Percentiles rank a stretch among this genome's conserved stretches.
Evolutionary conservation across 2,888 invertebrate species (phyloP).

Genomic region (Pedicia rivosa): DNA sequence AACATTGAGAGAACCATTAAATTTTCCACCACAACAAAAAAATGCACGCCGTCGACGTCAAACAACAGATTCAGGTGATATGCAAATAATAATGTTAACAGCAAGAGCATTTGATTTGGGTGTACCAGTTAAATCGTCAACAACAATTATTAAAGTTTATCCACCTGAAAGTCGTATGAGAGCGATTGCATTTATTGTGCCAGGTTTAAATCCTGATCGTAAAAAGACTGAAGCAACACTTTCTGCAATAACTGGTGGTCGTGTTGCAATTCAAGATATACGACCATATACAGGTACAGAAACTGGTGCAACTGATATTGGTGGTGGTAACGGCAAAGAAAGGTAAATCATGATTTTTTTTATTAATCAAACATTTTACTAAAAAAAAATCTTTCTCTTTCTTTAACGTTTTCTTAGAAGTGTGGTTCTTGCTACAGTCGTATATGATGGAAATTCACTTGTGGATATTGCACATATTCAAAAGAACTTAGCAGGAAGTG

Average conservation of each 20-base stretch:
- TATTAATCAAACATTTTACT: constrained; percentile 1
- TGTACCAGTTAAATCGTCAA: constrained; percentile 56
- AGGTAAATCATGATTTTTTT: constrained; percentile 32
- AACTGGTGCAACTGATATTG: constrained; percentile 37
- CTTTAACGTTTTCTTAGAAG: constrained; percentile 35
- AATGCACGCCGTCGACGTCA: constrained; percentile 33
- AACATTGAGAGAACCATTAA: constrained; percentile 35
- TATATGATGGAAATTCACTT: constrained; percentile 46
- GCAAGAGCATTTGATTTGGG: constrained; percentile 75
- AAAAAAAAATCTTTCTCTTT: constrained; percentile 1
- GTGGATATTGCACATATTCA: constrained; percentile 59
- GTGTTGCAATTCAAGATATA: constrained; percentile 58
- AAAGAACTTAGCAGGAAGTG: constrained; percentile 37
- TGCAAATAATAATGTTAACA: constrained; percentile 41
- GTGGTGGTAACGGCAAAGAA: constrained; percentile 35
- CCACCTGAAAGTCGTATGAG: constrained; percentile 60
- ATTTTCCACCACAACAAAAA: constrained; percentile 11
- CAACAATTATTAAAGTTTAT: constrained; percentile 58
- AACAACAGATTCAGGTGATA: constrained; percentile 32
- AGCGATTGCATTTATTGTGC: constrained; percentile 67
- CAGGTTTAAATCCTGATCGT: constrained; percentile 58
- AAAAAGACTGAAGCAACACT: constrained; percentile 57
- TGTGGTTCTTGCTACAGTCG: constrained; percentile 54
- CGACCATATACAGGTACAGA: constrained; percentile 44
- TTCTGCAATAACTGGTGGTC: constrained; percentile 62